Percentiles rank a stretch among this genome's conserved stretches.
Evolutionary conservation across 2,113 vertebrate species (phyloP).

Genomic region (Oreochromis tanganicae): DNA sequence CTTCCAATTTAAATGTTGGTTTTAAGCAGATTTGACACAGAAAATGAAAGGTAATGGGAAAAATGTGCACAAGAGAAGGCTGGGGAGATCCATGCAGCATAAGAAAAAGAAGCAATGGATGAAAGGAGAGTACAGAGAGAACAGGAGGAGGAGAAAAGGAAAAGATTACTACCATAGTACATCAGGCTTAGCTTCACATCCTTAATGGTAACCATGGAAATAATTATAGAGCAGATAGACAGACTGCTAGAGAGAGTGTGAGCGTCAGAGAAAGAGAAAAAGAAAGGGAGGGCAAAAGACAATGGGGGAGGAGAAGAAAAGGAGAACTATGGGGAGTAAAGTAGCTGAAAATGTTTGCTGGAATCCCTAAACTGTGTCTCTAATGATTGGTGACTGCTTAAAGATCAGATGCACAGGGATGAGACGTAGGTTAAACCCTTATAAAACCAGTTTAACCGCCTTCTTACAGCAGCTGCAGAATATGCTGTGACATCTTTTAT

Average conservation of each 20-base stretch:
- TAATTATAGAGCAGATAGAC: constrained; percentile 75
- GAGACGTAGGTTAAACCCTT: background rate
- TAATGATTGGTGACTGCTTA: background rate
- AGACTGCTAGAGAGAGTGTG: constrained; percentile 41
- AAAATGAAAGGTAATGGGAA: background rate
- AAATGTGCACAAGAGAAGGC: background rate
- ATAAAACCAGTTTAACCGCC: background rate
- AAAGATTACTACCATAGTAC: constrained; percentile 66
- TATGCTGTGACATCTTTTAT: background rate
- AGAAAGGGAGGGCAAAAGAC: background rate
- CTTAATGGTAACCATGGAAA: constrained; percentile 80
- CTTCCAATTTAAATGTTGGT: constrained; percentile 10
- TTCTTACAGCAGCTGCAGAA: background rate
- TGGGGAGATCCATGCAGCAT: background rate
- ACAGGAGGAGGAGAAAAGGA: constrained; percentile 41
- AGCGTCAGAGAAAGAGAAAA: background rate
- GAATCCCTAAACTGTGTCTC: constrained; percentile 1
- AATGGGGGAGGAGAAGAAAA: background rate
- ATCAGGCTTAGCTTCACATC: constrained; percentile 70
- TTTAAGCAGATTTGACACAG: constrained; percentile 12
- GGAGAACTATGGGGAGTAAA: constrained; percentile 25
- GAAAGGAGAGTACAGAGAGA: constrained; percentile 28
- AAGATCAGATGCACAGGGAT: background rate
- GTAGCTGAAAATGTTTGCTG: constrained; percentile 28
- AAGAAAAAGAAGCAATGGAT: background rate